Evolutionary conservation across 2,888 invertebrate genomes (phyloP).

Genomic region (Syrista parreyssii): DNA sequence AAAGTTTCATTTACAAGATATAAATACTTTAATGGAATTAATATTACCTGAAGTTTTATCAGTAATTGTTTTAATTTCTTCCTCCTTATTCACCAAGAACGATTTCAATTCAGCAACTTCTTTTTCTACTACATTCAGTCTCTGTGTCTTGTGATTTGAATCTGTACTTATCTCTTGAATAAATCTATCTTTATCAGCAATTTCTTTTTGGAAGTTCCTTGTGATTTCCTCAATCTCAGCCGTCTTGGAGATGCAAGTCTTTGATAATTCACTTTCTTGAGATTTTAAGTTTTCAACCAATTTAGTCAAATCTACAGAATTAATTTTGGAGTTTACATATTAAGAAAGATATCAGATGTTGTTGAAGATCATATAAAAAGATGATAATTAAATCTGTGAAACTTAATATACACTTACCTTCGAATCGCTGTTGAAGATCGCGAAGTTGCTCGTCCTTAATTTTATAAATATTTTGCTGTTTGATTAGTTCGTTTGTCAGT

Average conservation of each 20-base stretch:
- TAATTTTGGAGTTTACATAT: neutral
- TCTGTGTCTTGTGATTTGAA: conserved; percentile 42
- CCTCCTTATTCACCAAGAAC: conserved; percentile 52
- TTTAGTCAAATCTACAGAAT: conserved; percentile 68
- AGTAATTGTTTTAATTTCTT: conserved; percentile 54
- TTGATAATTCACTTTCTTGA: conserved; percentile 70
- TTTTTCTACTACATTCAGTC: conserved; percentile 50
- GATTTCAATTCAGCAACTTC: conserved; percentile 51
- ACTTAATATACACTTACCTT: conserved; percentile 33
- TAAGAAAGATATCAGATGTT: neutral
- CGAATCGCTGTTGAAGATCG: conserved; percentile 56
- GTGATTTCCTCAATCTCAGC: conserved; percentile 53
- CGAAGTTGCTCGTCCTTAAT: conserved; percentile 66
- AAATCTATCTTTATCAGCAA: conserved; percentile 49
- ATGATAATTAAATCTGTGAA: neutral
- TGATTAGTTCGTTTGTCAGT: conserved; percentile 68
- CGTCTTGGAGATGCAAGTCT: conserved; percentile 43
- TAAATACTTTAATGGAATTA: neutral
- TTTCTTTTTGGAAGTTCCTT: conserved; percentile 53
- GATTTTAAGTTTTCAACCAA: conserved; percentile 70
- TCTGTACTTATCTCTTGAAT: conserved; percentile 50
- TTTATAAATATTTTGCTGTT: conserved; percentile 66
- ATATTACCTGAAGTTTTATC: conserved; percentile 51
- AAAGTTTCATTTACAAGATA: neutral
- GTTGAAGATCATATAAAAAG: neutral